Percentiles rank a stretch among this genome's conserved stretches.
Evolutionary conservation across 2,888 invertebrate species (phyloP).

Genomic region (Pandemis heparana): DNA sequence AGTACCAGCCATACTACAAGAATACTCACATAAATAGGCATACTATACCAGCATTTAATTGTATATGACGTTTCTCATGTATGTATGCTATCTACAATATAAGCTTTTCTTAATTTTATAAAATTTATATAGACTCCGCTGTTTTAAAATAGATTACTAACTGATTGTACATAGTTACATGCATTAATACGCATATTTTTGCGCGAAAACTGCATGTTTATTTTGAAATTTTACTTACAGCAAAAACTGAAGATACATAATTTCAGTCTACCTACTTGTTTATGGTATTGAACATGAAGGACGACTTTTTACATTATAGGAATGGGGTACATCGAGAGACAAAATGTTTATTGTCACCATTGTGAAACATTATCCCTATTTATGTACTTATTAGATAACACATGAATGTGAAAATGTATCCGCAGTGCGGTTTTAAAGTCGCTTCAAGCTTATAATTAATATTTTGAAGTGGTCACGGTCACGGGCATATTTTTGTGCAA

Average conservation of each 20-base stretch:
- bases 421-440: slow-evolving; percentile 27
- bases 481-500: slow-evolving; percentile 3
- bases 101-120: background rate
- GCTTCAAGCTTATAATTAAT: background rate
- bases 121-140: background rate
- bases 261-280: background rate
- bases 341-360: slow-evolving; percentile 55
- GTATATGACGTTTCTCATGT: background rate
- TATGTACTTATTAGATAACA: slow-evolving; percentile 43
- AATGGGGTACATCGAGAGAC: slow-evolving; percentile 49
- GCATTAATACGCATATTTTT: background rate
- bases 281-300: slow-evolving; percentile 35
- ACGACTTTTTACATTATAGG: slow-evolving; percentile 43
- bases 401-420: slow-evolving; percentile 16
- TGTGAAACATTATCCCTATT: slow-evolving; percentile 42
- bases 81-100: background rate
- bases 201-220: background rate
- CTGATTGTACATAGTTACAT: background rate
- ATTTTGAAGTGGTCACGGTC: background rate
- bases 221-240: background rate
- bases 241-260: background rate
- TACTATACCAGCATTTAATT: background rate
- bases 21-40: background rate
- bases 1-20: background rate
- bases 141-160: background rate